phyloP scores from a whole-genome alignment of 2,113 vertebrate species.

The Lota lota region DNA sequence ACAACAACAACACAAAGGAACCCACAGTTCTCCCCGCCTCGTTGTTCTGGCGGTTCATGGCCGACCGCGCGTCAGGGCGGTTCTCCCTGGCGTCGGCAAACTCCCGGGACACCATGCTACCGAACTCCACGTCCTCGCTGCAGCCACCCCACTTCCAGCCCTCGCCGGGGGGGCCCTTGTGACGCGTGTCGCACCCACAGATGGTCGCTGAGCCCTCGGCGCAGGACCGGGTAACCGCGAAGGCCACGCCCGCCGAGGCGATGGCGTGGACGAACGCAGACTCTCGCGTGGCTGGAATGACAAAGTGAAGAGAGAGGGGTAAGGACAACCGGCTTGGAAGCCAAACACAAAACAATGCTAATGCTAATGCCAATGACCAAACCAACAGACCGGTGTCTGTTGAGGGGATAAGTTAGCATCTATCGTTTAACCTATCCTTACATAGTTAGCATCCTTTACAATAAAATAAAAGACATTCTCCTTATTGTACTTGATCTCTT shows the following conservation, averaged over 20 bases:
- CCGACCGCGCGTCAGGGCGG: constrained; percentile 91
- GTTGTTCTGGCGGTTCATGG: constrained; percentile 98
- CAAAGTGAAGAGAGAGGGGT: constrained; percentile 23
- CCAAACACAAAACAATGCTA: not conserved
- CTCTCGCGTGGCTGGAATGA: constrained; percentile 86
- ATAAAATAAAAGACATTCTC: too few species aligned
- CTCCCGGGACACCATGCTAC: constrained; percentile 94
- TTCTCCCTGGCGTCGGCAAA: constrained; percentile 95
- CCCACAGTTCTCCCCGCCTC: constrained; percentile 92
- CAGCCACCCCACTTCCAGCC: constrained; percentile 99
- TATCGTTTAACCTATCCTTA: too few species aligned
- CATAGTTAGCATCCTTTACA: too few species aligned
- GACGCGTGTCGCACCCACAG: constrained; percentile 90
- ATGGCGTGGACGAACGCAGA: constrained; percentile 96
- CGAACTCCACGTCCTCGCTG: constrained; percentile 94
- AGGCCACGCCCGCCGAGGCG: constrained; percentile 91
- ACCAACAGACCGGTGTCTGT: too few species aligned
- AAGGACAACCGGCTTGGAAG: not conserved
- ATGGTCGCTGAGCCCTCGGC: constrained; percentile 89
- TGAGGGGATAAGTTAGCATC: too few species aligned
- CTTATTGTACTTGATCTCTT: too few species aligned
- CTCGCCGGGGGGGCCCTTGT: constrained; percentile 88
- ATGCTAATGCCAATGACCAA: too few species aligned
- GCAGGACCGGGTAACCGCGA: constrained; percentile 90
- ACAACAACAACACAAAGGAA: not conserved